Percentiles rank a stretch among this genome's conserved stretches.
Evolutionary conservation across 2,888 invertebrate genomes (phyloP).

Genomic region (Heliconius sara): DNA sequence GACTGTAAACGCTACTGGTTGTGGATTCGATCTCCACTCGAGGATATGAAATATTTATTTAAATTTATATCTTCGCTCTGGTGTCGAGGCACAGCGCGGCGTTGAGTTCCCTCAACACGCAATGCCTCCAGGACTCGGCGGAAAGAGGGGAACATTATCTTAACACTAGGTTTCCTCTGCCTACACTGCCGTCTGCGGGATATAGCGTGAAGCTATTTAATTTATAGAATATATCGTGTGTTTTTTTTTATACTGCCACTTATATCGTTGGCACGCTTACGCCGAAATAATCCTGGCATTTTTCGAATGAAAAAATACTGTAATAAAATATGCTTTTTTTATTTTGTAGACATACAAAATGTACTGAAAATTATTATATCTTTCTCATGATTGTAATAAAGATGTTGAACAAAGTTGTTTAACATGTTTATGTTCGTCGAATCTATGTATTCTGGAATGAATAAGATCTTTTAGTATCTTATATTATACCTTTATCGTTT

Average conservation of each 20-base stretch:
- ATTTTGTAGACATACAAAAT: not conserved
- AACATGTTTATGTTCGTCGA: slow-evolving; percentile 6
- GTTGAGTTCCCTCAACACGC: no score
- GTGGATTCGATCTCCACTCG: no score
- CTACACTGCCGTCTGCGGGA: no score
- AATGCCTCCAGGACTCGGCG: no score
- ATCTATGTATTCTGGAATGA: not conserved
- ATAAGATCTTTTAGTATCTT: not conserved
- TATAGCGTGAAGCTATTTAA: no score
- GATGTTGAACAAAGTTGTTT: slow-evolving; percentile 19
- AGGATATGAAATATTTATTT: no score
- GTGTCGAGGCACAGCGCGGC: no score
- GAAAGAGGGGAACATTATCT: no score
- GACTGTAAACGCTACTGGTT: no score
- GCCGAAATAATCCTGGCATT: slow-evolving; percentile 14
- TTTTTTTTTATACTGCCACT: slow-evolving; percentile 20
- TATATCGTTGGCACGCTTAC: slow-evolving; percentile 18
- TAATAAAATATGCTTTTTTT: slow-evolving; percentile 17
- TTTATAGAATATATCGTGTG: slow-evolving; percentile 15
- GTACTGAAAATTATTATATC: slow-evolving; percentile 5
- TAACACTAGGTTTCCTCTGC: no score
- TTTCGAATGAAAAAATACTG: not conserved
- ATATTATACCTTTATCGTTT: not conserved
- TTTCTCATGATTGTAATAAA: slow-evolving; percentile 18
- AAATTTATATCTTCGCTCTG: no score